Conservation (phyloP, 2,888 invertebrate species). For the Tetranychus piercei region DNA sequence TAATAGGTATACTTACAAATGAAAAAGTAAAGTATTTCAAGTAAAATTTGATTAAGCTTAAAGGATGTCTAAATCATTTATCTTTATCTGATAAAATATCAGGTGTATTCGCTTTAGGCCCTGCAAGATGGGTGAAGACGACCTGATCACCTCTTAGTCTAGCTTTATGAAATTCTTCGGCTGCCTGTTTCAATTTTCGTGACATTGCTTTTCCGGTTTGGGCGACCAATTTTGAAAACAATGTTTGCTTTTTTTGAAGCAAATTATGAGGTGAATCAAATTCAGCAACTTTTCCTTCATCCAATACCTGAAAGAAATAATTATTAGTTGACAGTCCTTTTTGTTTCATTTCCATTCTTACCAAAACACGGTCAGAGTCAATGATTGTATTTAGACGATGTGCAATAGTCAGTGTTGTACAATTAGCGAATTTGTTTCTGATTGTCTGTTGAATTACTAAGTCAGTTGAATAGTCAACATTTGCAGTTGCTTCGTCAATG, state of each 20-base stretch:
- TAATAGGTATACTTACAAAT: too few relatives aligned
- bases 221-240: conserved; percentile 17
- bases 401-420: conserved; percentile 32
- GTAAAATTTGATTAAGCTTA: too few relatives aligned
- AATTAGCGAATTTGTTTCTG: conserved; percentile 52
- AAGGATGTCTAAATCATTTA: neutral
- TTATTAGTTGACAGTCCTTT: neutral
- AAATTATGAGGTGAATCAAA: conserved; percentile 19
- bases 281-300: conserved; percentile 19
- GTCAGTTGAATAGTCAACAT: conserved; percentile 21
- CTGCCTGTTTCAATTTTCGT: conserved; percentile 11
- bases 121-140: neutral
- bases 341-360: conserved; percentile 31
- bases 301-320: conserved; percentile 17
- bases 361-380: conserved; percentile 71
- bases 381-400: conserved; percentile 66
- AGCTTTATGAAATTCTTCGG: conserved; percentile 7
- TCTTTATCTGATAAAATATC: neutral
- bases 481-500: conserved; percentile 71
- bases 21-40: too few relatives aligned
- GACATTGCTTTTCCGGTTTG: conserved; percentile 20
- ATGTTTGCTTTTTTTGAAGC: conserved; percentile 12
- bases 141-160: neutral
- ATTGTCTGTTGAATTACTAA: conserved; percentile 63
- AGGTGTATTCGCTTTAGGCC: neutral